Base-by-base conservation (phyloP, 2,888 invertebrate genomes). In the Trisateles emortualis region DNA sequence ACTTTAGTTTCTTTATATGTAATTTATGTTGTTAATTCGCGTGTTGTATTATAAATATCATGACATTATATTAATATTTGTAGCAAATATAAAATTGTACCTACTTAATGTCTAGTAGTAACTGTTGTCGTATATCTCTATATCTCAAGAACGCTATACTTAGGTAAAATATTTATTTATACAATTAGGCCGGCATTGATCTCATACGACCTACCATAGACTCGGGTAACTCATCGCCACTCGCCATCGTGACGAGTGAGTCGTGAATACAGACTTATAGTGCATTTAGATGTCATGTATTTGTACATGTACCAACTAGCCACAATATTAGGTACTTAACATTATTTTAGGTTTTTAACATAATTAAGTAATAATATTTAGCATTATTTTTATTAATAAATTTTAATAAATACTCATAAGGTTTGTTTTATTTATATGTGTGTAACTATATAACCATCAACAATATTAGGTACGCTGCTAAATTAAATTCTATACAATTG, bases 181-280 rank as follows among this genome's bases (percentile, higher is more conserved):
- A 57, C 58, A 74, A 61, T 72, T 75, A 60, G 74, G 71, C 78
- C 74, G 76, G 70, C 64, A 72, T 72, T 85, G 87, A 88, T 87
- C 87, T 88, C 87, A 87, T 76, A 75, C 71, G 51, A 59, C 51
- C 59, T 49, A 48, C 53, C 43, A 54, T 40, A 40, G 40, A 35
- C 26, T 40, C 45, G 22, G 5, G 22, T 39, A 42, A 6, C 33
- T 38, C 14, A 16, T 16, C 14, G 11, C 17, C 11, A n/a, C 26
- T 32, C 33, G 3, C 19, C 13, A n/a, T n/a, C n/a, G n/a, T n/a
- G n/a, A 14, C 0, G 16, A 17, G 44, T 1, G 13, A 22, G 38
- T 24, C 29, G 30, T 44, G 13, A 13, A 24, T 8, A 49, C 48
- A 48, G 24, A 41, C 29, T 39, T 39, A 49, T 17, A 54, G 52